phyloP scores from a whole-genome alignment of 1,140 invertebrate species.

The Euura lappo region DNA sequence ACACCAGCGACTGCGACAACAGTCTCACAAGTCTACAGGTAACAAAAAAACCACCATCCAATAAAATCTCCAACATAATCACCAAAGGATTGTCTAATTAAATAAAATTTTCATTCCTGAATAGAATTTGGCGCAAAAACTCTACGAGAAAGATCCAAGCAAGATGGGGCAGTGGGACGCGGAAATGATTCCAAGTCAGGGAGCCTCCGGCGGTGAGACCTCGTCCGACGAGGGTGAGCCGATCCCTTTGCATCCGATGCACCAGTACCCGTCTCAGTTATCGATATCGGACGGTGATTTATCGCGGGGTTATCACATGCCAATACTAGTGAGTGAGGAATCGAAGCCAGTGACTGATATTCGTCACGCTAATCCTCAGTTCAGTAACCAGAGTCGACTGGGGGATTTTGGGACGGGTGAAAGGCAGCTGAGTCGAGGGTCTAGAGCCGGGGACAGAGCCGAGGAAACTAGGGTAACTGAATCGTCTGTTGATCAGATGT shows the following conservation, averaged over 20 bases:
- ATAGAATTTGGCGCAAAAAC: constrained; percentile 79
- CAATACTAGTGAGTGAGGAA: constrained; percentile 35
- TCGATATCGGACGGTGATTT: constrained; percentile 25
- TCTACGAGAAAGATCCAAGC: constrained; percentile 82
- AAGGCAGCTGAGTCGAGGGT: constrained; percentile 14
- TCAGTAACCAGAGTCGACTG: constrained; percentile 24
- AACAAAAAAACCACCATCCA: constrained; percentile 27
- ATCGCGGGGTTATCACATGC: constrained; percentile 45
- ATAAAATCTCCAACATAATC: constrained; percentile 12
- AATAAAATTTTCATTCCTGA: constrained; percentile 26
- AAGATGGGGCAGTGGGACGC: constrained; percentile 72
- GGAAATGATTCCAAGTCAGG: constrained; percentile 39
- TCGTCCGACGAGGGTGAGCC: constrained; percentile 57
- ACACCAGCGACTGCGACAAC: constrained; percentile 93
- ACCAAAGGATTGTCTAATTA: background rate
- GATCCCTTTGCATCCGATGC: constrained; percentile 36
- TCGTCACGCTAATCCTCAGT: constrained; percentile 32
- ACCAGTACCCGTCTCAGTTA: constrained; percentile 28
- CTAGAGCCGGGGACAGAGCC: constrained; percentile 15
- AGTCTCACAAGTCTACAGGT: constrained; percentile 85
- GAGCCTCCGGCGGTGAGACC: constrained; percentile 50
- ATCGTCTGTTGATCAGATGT: constrained; percentile 17
- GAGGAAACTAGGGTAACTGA: constrained; percentile 31
- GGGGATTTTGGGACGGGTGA: constrained; percentile 25
- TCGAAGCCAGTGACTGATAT: constrained; percentile 31